These are phyloP conservation scores for Tachysurus fulvidraco DNA, from an alignment of 2,113 vertebrate species.

Conservation along the genomic window DNA sequence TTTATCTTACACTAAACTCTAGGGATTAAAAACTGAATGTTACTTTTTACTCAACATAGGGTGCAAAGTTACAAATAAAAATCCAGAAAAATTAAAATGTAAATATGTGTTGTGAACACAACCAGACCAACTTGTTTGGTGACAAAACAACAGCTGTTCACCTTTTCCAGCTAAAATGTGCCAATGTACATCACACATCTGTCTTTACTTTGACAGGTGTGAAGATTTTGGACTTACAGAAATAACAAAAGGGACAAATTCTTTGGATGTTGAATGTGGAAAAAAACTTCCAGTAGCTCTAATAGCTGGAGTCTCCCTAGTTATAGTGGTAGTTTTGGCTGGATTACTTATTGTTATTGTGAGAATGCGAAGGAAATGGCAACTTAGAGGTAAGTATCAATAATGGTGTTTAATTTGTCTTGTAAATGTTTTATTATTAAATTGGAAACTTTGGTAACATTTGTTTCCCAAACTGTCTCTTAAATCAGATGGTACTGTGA, in stretches of 20 bases:
- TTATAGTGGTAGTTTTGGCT: too few species aligned
- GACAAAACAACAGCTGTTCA: neutral
- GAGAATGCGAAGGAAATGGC: too few species aligned
- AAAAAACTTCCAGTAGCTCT: neutral
- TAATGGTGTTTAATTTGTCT: neutral
- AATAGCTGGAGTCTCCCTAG: neutral
- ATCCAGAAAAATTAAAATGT: too few species aligned
- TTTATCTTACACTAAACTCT: neutral
- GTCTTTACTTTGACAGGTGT: slow-evolving; percentile 35
- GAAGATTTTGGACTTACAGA: slow-evolving; percentile 16
- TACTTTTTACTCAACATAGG: neutral
- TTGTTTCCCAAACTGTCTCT: neutral
- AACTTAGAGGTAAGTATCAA: neutral
- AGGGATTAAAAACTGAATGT: neutral
- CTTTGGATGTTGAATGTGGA: slow-evolving; percentile 40
- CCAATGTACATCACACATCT: neutral
- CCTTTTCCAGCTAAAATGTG: neutral
- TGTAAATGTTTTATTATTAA: neutral
- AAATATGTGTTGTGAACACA: neutral
- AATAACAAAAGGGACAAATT: slow-evolving; percentile 38
- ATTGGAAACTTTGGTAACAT: neutral
- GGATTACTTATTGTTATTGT: neutral
- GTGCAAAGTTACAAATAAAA: neutral
- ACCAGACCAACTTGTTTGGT: neutral
- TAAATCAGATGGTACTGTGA: neutral